Base-by-base conservation (phyloP, 2,888 invertebrate species). In the Melipona beecheii region DNA sequence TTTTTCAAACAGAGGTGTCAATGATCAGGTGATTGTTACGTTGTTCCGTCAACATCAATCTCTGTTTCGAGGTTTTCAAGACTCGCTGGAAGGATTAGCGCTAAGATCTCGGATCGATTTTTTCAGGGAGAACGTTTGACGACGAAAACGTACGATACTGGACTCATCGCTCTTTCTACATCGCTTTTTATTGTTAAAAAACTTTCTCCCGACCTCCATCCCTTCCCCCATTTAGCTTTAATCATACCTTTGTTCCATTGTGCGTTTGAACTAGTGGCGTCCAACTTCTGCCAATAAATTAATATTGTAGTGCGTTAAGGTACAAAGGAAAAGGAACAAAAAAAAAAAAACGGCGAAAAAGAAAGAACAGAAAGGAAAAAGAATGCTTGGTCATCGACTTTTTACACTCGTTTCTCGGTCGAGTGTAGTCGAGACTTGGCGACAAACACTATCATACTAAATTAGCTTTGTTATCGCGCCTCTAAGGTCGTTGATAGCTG, bases 131-230 rank as follows among this genome's bases (percentile, higher is more conserved):
- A 65, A 36, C 15, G 21, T n/a, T 52, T 13, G 21, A 31, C 21
- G 31, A 31, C 6, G 31, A 27, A 27, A 6, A 6, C 11, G 31
- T n/a, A 36, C 11, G 31, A 54, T 11, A 43, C 19, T 31, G 56
- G 15, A 36, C 56, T 52, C 58, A 72, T 77, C 77, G 36, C 71
- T 60, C 19, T 66, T 65, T 62, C 54, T 27, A 13, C 78, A 13
- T 75, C 71, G 78, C 83, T 78, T 83, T 78, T 73, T 31, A 83
- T 58, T 54, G 76, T 84, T 83, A 72, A 56, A 36, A 13, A 43
- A 43, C 43, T n/a, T 21, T 24, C 27, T 9, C 43, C 43, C 9
- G 11, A 43, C 43, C 43, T 9, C 43, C 43, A 43, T 1, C 43
- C 21, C n/a, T 65, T 11, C n/a, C 24, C 50, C 27, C 52, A 58